Evolutionary conservation across 2,888 invertebrate genomes (phyloP).

Genomic region (Drosophila pseudotalamancana): DNA sequence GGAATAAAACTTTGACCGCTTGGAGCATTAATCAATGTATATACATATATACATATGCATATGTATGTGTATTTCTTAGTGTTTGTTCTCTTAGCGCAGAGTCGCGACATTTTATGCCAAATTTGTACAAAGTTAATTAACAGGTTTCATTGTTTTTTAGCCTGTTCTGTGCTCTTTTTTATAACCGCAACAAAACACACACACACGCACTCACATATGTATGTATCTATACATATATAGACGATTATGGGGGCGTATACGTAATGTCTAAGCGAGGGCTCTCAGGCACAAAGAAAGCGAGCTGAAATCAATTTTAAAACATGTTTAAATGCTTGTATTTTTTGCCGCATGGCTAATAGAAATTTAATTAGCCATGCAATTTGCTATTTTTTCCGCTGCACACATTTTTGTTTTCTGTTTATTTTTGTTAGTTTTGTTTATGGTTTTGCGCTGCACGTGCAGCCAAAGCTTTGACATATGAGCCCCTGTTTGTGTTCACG

Average conservation of each 20-base stretch:
- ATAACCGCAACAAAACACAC: slow-evolving; percentile 28
- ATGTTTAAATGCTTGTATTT: slow-evolving; percentile 39
- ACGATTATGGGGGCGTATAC: slow-evolving; percentile 68
- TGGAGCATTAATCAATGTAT: slow-evolving; percentile 66
- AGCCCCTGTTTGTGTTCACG: slow-evolving; percentile 6
- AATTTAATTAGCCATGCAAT: slow-evolving; percentile 59
- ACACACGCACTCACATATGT: slow-evolving; percentile 1
- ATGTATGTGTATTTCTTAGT: slow-evolving; percentile 10
- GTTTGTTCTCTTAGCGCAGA: slow-evolving; percentile 27
- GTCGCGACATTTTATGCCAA: slow-evolving; percentile 71
- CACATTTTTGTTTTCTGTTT: slow-evolving; percentile 7
- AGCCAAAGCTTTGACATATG: slow-evolving; percentile 42
- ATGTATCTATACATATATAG: neutral
- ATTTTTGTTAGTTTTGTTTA: slow-evolving; percentile 34
- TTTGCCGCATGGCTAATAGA: slow-evolving; percentile 38
- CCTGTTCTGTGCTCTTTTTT: slow-evolving; percentile 34
- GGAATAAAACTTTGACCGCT: slow-evolving; percentile 34
- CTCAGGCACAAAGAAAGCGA: slow-evolving; percentile 57
- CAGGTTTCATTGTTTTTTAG: slow-evolving; percentile 69
- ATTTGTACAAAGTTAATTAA: slow-evolving; percentile 72
- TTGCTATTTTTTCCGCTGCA: slow-evolving; percentile 19
- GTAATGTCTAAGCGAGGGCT: slow-evolving; percentile 47
- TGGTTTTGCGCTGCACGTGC: slow-evolving; percentile 58
- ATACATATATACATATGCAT: slow-evolving; percentile 8
- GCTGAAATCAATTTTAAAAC: slow-evolving; percentile 41